These are phyloP conservation scores for Drosophila malerkotliana DNA, from an alignment of 1,140 invertebrate species.

Conservation along the genomic window DNA sequence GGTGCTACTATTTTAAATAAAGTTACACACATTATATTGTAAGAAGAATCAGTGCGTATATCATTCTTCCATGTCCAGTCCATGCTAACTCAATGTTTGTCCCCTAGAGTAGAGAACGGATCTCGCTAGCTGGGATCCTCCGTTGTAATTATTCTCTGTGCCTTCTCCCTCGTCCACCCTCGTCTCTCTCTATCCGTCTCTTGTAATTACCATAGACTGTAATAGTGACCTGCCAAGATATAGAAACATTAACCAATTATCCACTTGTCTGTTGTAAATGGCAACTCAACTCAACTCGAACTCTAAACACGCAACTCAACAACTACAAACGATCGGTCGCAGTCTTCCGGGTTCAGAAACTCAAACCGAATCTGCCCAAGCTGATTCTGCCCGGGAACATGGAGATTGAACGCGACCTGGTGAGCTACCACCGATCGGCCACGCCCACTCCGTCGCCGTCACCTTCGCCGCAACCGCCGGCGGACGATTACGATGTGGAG, in stretches of 20 bases:
- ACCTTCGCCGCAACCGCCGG: conserved; percentile 60
- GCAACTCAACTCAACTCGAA: conserved; percentile 56
- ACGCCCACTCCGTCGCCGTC: conserved; percentile 73
- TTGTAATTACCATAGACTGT: conserved; percentile 73
- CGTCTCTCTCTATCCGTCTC: conserved; percentile 25
- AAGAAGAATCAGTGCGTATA: conserved; percentile 21
- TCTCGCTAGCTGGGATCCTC: conserved; percentile 22
- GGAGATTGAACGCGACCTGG: conserved; percentile 64
- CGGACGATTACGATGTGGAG: conserved; percentile 81
- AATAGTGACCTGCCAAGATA: conserved; percentile 30
- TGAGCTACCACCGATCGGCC: conserved; percentile 36
- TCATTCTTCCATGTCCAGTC: conserved; percentile 46
- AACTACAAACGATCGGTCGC: conserved; percentile 33
- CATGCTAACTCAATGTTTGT: conserved; percentile 43
- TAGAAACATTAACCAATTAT: conserved; percentile 73
- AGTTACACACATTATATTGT: conserved; percentile 20
- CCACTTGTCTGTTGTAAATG: conserved; percentile 66
- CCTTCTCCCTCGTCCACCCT: conserved; percentile 17
- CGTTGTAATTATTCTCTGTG: conserved; percentile 12
- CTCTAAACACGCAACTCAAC: conserved; percentile 56
- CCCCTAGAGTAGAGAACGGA: conserved; percentile 28
- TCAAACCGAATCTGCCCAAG: conserved; percentile 83
- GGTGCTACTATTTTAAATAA: no score
- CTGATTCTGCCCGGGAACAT: conserved; percentile 78
- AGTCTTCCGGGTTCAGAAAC: conserved; percentile 83